Conservation (phyloP, 2,888 invertebrate species). For the Auanema sp. region DNA sequence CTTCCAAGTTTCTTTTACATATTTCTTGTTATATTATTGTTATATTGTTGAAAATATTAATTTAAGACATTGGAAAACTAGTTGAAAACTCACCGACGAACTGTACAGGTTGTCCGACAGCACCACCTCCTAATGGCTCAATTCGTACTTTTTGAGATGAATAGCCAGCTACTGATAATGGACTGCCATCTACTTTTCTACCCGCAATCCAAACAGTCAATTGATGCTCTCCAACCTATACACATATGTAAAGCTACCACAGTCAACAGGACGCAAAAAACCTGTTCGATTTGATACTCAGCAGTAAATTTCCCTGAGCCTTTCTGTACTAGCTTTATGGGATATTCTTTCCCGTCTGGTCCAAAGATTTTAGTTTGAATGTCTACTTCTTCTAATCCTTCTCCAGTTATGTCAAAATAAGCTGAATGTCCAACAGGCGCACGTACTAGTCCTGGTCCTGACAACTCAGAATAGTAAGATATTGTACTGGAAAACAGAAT, state of each 20-base stretch:
- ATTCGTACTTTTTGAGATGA: conserved; percentile 85
- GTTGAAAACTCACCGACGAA: conserved; percentile 78
- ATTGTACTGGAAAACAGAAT: conserved; percentile 26
- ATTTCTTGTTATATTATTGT: no score
- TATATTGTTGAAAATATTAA: no score
- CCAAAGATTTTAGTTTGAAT: conserved; percentile 64
- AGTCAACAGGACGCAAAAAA: conserved; percentile 10
- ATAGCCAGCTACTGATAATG: conserved; percentile 47
- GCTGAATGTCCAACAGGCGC: conserved; percentile 73
- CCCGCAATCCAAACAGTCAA: conserved; percentile 88
- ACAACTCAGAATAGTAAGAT: conserved; percentile 57
- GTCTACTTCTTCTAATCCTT: conserved; percentile 42
- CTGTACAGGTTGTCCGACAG: conserved; percentile 92
- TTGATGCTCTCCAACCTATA: conserved; percentile 74
- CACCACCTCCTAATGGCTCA: conserved; percentile 87
- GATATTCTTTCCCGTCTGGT: conserved; percentile 81
- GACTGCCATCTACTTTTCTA: conserved; percentile 71
- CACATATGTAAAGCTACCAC: not conserved
- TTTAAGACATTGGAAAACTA: no score
- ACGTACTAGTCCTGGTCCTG: conserved; percentile 63
- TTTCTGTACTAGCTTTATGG: conserved; percentile 81
- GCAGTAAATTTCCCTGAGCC: conserved; percentile 82
- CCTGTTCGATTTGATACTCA: conserved; percentile 78
- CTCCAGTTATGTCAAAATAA: conserved; percentile 46
- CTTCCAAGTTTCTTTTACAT: no score